Evolutionary conservation across 1,140 invertebrate genomes (phyloP).

Genomic region (Lutraria rhynchaena): DNA sequence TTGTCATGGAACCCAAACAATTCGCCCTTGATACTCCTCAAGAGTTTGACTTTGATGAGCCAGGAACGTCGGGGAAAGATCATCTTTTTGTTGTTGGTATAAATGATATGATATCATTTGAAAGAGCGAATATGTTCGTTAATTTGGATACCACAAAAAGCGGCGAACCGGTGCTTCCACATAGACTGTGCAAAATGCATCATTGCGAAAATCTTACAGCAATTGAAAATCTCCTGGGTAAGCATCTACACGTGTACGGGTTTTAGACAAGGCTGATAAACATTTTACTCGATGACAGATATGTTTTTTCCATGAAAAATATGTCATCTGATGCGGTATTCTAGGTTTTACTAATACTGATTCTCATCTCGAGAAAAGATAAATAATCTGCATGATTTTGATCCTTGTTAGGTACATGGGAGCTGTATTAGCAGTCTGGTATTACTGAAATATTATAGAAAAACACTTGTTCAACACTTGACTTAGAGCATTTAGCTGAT

Average conservation of each 20-base stretch:
- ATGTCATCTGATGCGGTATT: too few relatives aligned
- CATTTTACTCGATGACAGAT: too few relatives aligned
- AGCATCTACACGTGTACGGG: neutral
- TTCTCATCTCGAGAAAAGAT: too few relatives aligned
- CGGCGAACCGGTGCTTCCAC: neutral
- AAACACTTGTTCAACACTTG: too few relatives aligned
- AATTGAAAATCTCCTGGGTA: conserved; percentile 21
- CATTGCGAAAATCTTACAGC: neutral
- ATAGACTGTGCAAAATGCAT: conserved; percentile 18
- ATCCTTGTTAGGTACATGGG: too few relatives aligned
- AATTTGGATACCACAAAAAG: conserved; percentile 25
- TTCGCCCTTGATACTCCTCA: conserved; percentile 32
- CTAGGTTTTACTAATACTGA: too few relatives aligned
- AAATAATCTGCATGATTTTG: too few relatives aligned
- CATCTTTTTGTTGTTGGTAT: conserved; percentile 16
- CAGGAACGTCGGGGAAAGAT: neutral
- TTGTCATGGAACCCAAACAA: conserved; percentile 23
- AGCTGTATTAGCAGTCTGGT: too few relatives aligned
- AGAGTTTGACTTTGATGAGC: conserved; percentile 41
- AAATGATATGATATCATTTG: conserved; percentile 32
- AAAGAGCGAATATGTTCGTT: conserved; percentile 12
- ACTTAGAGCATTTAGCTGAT: too few relatives aligned
- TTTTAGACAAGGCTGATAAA: too few relatives aligned
- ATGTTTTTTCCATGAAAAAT: too few relatives aligned
- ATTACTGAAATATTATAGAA: too few relatives aligned